Percentiles rank a stretch among this genome's conserved stretches.
Conservation (phyloP, 2,797 vertebrate genomes). For the Adrianichthys oophorus region DNA sequence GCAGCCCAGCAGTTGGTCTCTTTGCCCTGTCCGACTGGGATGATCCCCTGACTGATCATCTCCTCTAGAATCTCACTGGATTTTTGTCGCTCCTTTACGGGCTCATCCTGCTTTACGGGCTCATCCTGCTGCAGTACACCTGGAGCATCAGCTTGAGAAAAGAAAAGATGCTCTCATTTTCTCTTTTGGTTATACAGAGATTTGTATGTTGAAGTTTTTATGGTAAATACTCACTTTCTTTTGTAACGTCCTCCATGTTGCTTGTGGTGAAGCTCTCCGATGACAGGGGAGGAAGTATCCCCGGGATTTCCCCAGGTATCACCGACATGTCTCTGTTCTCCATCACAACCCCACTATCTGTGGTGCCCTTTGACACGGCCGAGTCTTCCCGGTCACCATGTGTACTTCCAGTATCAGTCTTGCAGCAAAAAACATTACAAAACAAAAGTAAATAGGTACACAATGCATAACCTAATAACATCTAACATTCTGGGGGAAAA, state of each 20-base stretch:
- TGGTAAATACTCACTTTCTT: slow-evolving; percentile 17
- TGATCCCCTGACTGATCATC: slow-evolving; percentile 84
- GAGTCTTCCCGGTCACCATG: slow-evolving; percentile 56
- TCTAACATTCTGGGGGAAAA: too few species aligned
- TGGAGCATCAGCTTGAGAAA: slow-evolving; percentile 26
- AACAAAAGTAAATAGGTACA: neutral
- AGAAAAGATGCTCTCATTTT: neutral
- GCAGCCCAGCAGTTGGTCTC: slow-evolving; percentile 59
- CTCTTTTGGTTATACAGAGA: neutral
- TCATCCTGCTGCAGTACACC: slow-evolving; percentile 47
- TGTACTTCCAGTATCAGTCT: slow-evolving; percentile 52
- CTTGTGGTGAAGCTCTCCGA: slow-evolving; percentile 22
- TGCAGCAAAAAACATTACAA: neutral
- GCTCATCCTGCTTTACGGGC: slow-evolving; percentile 4
- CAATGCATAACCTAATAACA: too few species aligned
- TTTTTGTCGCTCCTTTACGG: slow-evolving; percentile 59
- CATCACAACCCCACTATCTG: slow-evolving; percentile 71
- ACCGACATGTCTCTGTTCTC: slow-evolving; percentile 46
- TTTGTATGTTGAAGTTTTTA: neutral
- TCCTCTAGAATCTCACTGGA: slow-evolving; percentile 87
- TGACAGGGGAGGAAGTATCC: slow-evolving; percentile 57
- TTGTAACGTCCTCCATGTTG: slow-evolving; percentile 4
- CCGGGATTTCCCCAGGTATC: slow-evolving; percentile 64
- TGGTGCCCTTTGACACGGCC: slow-evolving; percentile 58
- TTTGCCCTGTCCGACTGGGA: slow-evolving; percentile 66